These are phyloP conservation scores for Orthonyx spaldingii DNA, from an alignment of 2,113 vertebrate genomes.

Conservation along the genomic window DNA sequence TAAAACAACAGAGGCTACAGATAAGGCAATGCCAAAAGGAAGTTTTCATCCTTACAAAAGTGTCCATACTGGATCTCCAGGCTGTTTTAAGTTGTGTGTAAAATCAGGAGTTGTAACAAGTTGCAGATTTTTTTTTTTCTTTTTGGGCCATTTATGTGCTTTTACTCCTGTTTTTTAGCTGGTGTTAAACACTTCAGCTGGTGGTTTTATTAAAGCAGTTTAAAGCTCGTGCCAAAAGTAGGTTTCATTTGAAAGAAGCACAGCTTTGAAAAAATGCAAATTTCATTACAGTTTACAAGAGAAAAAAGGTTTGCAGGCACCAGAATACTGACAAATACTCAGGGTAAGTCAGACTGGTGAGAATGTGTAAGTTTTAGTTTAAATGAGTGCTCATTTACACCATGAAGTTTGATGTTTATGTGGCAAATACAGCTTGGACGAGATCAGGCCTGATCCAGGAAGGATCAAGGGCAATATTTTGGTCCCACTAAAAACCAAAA, in stretches of 20 bases:
- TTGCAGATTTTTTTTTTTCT: background rate
- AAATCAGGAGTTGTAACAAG: background rate
- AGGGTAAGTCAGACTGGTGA: background rate
- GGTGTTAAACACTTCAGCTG: background rate
- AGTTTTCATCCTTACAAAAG: background rate
- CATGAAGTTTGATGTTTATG: background rate
- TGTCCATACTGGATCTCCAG: fast-evolving
- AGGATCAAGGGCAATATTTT: background rate
- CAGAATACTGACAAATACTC: background rate
- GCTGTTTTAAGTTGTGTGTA: background rate
- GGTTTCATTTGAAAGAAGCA: background rate
- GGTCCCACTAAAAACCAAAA: background rate
- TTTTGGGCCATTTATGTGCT: background rate
- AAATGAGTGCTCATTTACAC: background rate
- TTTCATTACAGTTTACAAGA: background rate
- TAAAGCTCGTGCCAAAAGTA: background rate
- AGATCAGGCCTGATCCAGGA: background rate
- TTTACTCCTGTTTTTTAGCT: background rate
- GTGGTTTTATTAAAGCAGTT: background rate
- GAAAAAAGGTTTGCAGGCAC: background rate
- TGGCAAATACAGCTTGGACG: background rate
- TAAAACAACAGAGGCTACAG: background rate
- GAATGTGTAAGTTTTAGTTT: background rate
- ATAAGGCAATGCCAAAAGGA: background rate
- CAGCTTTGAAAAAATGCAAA: background rate